Evolutionary conservation across 2,113 vertebrate species (phyloP), one percentile per base, ranked within the genome.

Genomic region (Antidorcas marsupialis): DNA sequence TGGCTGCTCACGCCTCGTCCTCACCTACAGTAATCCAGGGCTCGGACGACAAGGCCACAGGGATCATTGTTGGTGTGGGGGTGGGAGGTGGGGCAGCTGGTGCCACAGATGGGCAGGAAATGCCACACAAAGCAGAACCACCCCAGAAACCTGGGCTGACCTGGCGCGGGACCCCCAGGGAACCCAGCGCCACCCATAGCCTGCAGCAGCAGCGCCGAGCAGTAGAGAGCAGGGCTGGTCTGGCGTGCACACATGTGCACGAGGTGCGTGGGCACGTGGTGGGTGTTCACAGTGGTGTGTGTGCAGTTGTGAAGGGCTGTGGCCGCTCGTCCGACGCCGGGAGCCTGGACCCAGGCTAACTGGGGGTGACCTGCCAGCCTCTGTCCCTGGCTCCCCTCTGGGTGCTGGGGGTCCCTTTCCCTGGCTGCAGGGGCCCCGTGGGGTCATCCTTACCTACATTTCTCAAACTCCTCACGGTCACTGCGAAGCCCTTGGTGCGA

Each of bases 381-480:
- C 14, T 2, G 5, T 17, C 28, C 74, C 60, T 52, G 12, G 12
- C 2, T 8, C 9, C 62, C 52, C 53, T 33, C 78, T 7, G 60
- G 59, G 30, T 13, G 36, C 76, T n/a, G 25, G 15, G 55, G 76
- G 28, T 25, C 0, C 4, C 36, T 6, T 8, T 45, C 79, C 76
- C 93, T 82, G 11, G 10, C 30, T 7, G 59, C 59, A 27, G 21
- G 12, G 74, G 47, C 11, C 36, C 47, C 1, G 0, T 0, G 0
- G 76, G 53, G 10, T 43, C 43, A 23, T 92, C 98, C 99, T 99
- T 98, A 99, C 99, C 99, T 96, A 98, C 99, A 98, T 99, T 99
- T 99, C 99, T 98, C 99, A 99, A 99, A 99, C 99, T 99, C 98
- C 99, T 99, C 97, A 99, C 99, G 0, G 99, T 99, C 94, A 99